Evolutionary conservation across 1,140 invertebrate species (phyloP), one percentile per base, ranked within the genome.

Genomic region (Harpegnathos saltator): DNA sequence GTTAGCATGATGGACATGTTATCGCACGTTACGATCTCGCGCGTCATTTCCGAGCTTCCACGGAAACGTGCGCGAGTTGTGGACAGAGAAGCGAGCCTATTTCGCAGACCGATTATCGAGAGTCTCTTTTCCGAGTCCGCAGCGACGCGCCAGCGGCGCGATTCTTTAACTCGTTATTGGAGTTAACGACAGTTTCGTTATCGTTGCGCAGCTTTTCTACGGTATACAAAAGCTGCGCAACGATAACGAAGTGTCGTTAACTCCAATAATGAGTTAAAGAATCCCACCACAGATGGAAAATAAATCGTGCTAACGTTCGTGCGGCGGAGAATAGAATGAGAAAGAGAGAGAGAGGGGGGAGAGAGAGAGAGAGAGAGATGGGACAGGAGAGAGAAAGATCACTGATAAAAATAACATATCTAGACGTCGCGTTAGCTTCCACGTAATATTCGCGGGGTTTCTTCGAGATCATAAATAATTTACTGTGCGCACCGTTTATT

Each of bases 391-490:
- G n/a, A n/a, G n/a, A n/a, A n/a, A n/a, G n/a, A n/a, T n/a, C n/a
- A n/a, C n/a, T n/a, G 22, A 7, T 26, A 38, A 12, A 63, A 71
- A 48, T 48, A 58, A 80, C 48, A 71, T 71, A 48, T 69, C 58
- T 48, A 44, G 52, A 3, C 50, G 17, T 38, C 33, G 63, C 11
- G 38, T 54, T 33, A 19, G 14, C 3, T 59, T 22, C 26, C 50
- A 24, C 52, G 29, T 71, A 69, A 69, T 44, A 44, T 48, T 26
- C 33, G n/a, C 38, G 38, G 38, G 9, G 7, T 44, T 44, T 44
- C 38, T 44, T 24, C 4, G 63, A 78, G 33, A 15, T n/a, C n/a
- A 56, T 78, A 78, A 78, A 68, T 78, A 78, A 78, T 78, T 9
- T 24, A 44, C 38, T 11, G 38, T 44, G 38, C 56, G 22, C 26